Evolutionary conservation across 2,888 invertebrate species (phyloP).

Genomic region (Pollenia angustigena): DNA sequence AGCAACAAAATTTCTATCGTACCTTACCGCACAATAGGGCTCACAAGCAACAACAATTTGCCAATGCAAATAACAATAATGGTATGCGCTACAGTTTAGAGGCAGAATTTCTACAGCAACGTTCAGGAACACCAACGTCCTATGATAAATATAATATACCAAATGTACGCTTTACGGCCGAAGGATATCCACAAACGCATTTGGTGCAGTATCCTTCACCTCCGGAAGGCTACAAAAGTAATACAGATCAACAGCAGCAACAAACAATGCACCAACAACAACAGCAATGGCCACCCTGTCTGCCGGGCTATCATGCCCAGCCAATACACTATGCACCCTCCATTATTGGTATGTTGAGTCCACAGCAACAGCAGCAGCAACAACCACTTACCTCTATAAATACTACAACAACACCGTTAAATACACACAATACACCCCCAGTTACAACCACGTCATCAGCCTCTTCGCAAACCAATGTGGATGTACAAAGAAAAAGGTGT

Average conservation of each 20-base stretch:
- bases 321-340: conserved; percentile 81
- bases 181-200: conserved; percentile 88
- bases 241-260: conserved; percentile 78
- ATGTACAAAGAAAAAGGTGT: conserved; percentile 84
- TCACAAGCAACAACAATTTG: conserved; percentile 81
- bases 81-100: conserved; percentile 87
- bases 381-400: conserved; percentile 72
- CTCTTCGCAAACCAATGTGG: conserved; percentile 79
- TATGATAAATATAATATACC: conserved; percentile 85
- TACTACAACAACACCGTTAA: conserved; percentile 70
- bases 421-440: conserved; percentile 59
- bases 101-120: conserved; percentile 87
- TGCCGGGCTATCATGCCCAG: conserved; percentile 84
- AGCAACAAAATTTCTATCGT: conserved; percentile 87
- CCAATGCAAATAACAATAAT: conserved; percentile 84
- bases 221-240: conserved; percentile 89
- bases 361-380: conserved; percentile 72
- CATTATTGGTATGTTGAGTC: conserved; percentile 76
- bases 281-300: conserved; percentile 86
- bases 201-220: conserved; percentile 86
- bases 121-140: conserved; percentile 83
- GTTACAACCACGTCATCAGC: conserved; percentile 52
- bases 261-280: conserved; percentile 85
- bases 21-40: conserved; percentile 90
- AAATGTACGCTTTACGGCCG: conserved; percentile 90